Evolutionary conservation across 2,888 invertebrate genomes (phyloP), one percentile per base, ranked within the genome.

Genomic region (Drosophila meridionalis): DNA sequence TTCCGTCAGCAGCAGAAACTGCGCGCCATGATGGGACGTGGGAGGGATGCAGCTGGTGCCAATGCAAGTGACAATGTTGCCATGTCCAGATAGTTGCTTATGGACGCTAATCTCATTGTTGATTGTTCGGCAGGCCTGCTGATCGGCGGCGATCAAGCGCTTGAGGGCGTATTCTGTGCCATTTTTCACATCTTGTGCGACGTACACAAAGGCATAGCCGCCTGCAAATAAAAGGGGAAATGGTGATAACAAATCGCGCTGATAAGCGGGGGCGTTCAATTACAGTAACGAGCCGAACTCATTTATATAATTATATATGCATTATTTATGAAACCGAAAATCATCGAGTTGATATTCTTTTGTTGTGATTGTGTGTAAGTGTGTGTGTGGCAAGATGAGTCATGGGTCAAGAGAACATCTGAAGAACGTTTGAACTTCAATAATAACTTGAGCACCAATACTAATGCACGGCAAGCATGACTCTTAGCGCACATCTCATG

Each of bases 131-230:
- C 96, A 97, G 40, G 97, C 95, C 90, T 96, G 96, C 88, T 97
- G 96, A 92, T 97, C 97, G 56, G 96, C 96, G 53, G 97, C 97
- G 93, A 97, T 95, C 79, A 97, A 94, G 92, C 97, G 95, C 95
- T 99, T 99, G 78, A 99, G 94, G 87, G 99, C 99, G 95, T 97
- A 99, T 92, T 98, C 97, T 82, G 97, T 97, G 75, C 97, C 97
- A 78, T 95, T 95, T 74, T 95, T 95, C 73, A 96, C 94, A 94
- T 99, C 98, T 95, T 98, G 98, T 86, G 98, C 98, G 83, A 97
- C 96, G 94, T 97, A 99, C 69, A 99, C 98, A 94, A 98, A 97
- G 71, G 98, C 98, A 95, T 98, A 99, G 76, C 99, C 99, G 94
- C 99, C 99, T 99, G 94, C 61, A 95, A 87, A 70, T 52, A 40